Conservation (phyloP, 2,797 vertebrate genomes). For the Mustela erminea region DNA sequence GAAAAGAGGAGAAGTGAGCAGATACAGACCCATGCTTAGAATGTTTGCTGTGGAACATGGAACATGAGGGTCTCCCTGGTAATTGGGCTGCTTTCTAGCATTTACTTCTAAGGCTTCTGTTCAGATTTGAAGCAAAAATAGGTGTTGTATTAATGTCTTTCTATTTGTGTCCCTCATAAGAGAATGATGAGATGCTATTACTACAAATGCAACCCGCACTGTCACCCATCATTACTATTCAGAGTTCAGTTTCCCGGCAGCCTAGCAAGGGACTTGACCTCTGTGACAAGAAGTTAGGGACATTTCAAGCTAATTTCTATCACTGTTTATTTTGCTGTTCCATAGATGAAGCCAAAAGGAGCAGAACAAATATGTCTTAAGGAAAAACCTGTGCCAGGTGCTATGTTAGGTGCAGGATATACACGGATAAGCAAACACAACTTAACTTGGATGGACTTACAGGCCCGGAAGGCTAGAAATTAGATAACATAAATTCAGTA, state of each 20-base stretch:
- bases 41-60: not conserved
- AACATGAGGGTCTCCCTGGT: not conserved
- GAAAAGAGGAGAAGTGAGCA: not conserved
- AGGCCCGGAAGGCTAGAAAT: not conserved
- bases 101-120: not conserved
- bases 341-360: not conserved
- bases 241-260: not conserved
- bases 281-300: not conserved
- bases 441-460: not conserved
- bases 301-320: not conserved
- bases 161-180: not conserved
- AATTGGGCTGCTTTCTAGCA: not conserved
- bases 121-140: not conserved
- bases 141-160: not conserved
- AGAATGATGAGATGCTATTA: not conserved
- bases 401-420: accelerated
- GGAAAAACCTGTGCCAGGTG: not conserved
- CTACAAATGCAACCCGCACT: not conserved
- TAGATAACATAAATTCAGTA: not conserved
- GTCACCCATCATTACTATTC: not conserved
- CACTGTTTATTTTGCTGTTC: not conserved
- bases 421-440: not conserved
- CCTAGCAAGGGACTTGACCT: not conserved
- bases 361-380: not conserved
- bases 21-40: not conserved